Conservation (phyloP, 2,113 vertebrate species). For the Tyrannus savana region DNA sequence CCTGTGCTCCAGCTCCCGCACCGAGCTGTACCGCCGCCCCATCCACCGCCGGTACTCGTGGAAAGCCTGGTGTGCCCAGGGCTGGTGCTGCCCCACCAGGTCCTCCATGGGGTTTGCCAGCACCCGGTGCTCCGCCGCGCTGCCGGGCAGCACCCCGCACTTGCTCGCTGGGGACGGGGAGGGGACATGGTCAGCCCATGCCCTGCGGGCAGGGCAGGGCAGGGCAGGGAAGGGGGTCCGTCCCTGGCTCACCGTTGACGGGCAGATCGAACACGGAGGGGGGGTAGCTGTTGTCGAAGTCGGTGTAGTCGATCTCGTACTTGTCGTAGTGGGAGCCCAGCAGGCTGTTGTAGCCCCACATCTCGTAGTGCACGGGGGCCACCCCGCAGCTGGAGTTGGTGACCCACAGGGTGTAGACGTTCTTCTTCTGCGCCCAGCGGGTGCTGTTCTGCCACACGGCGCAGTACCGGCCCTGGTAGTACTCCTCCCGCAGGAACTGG, state of each 20-base stretch:
- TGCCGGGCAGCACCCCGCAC: neutral
- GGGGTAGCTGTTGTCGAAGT: constrained; percentile 71
- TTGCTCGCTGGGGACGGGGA: neutral
- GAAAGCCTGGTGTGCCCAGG: constrained; percentile 73
- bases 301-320: constrained; percentile 78
- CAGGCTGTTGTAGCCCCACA: constrained; percentile 81
- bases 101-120: constrained; percentile 85
- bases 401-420: constrained; percentile 82
- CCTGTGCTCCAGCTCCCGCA: constrained; percentile 76
- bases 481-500: constrained; percentile 81
- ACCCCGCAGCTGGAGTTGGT: constrained; percentile 55
- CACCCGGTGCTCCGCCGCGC: constrained; percentile 68
- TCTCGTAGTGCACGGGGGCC: constrained; percentile 79
- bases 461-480: constrained; percentile 73
- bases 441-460: constrained; percentile 82
- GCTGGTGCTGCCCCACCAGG: constrained; percentile 71
- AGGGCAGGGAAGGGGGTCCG: no score
- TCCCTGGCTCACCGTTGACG: constrained; percentile 53
- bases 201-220: fast-evolving
- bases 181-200: neutral
- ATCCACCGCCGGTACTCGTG: constrained; percentile 72
- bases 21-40: constrained; percentile 62
- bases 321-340: constrained; percentile 85
- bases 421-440: constrained; percentile 75
- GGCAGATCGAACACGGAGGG: constrained; percentile 69